Conservation (phyloP, 2,797 vertebrate species). For the Threskiornis aethiopicus region DNA sequence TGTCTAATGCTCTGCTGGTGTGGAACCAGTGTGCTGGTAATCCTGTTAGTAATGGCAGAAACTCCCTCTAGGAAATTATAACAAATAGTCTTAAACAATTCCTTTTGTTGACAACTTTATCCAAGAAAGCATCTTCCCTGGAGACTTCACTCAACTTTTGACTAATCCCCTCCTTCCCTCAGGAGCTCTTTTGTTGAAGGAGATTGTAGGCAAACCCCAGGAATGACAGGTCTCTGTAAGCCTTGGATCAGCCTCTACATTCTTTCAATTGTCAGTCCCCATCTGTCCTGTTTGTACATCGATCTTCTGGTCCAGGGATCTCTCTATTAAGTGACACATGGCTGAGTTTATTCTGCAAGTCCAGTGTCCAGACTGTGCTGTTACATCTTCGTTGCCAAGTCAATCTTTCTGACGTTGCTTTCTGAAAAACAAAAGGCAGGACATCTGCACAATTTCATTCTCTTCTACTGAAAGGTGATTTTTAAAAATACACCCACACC, state of each 20-base stretch:
- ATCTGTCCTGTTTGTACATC: slow-evolving; percentile 63
- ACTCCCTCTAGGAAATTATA: slow-evolving; percentile 55
- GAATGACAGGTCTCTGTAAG: slow-evolving; percentile 59
- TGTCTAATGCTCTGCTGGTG: slow-evolving; percentile 45
- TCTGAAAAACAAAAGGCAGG: slow-evolving; percentile 45
- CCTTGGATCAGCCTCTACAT: slow-evolving; percentile 44
- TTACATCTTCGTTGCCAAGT: slow-evolving; percentile 27
- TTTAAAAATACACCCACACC: not conserved
- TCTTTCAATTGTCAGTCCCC: slow-evolving; percentile 61
- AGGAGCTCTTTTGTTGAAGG: slow-evolving; percentile 69
- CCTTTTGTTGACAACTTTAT: slow-evolving; percentile 74
- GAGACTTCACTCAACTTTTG: slow-evolving; percentile 70
- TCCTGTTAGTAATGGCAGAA: slow-evolving; percentile 64
- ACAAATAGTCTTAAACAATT: slow-evolving; percentile 71
- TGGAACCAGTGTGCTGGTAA: slow-evolving; percentile 60
- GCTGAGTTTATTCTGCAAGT: slow-evolving; percentile 30
- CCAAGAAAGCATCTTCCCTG: slow-evolving; percentile 71
- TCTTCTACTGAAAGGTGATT: not conserved
- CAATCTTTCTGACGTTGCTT: slow-evolving; percentile 51
- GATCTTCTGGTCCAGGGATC: slow-evolving; percentile 52
- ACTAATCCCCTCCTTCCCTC: slow-evolving; percentile 68
- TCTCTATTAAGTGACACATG: slow-evolving; percentile 59
- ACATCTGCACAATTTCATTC: slow-evolving; percentile 26
- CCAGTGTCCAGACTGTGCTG: slow-evolving; percentile 3
- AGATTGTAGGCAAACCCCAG: slow-evolving; percentile 59